Percentiles rank a stretch among this genome's conserved stretches.
Conservation (phyloP, 1,140 invertebrate species). For the Plutomurus gul region DNA sequence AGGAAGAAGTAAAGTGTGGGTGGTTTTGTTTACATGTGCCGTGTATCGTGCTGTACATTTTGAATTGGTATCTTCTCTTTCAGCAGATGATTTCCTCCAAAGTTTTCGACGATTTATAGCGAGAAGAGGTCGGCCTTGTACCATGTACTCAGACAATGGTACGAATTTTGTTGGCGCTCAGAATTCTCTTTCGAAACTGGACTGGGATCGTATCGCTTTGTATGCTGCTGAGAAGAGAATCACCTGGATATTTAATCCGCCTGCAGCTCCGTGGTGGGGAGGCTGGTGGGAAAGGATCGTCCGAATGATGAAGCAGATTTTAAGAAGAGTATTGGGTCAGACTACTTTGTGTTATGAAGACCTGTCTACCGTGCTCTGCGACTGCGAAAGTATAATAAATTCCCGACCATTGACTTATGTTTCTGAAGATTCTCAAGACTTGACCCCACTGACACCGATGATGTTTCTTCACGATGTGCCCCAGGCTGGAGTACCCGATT, state of each 20-base stretch:
- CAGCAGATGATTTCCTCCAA: constrained; percentile 57
- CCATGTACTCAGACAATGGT: constrained; percentile 58
- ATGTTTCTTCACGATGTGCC: constrained; percentile 47
- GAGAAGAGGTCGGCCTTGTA: constrained; percentile 55
- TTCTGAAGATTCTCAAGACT: constrained; percentile 52
- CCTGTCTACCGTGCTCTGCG: constrained; percentile 55
- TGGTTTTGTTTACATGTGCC: not conserved
- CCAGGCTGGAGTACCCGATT: not conserved
- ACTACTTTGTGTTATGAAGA: constrained; percentile 55
- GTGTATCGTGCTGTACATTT: constrained; percentile 1
- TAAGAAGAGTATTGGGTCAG: constrained; percentile 53
- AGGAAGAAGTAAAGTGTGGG: constrained; percentile 6
- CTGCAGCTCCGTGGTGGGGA: constrained; percentile 55
- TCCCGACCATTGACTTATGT: constrained; percentile 56
- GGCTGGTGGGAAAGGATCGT: constrained; percentile 56
- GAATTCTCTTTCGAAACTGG: not conserved
- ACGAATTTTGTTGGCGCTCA: constrained; percentile 57
- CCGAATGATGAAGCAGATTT: constrained; percentile 39
- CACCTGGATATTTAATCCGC: constrained; percentile 53
- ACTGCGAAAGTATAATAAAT: constrained; percentile 56
- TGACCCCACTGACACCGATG: constrained; percentile 50
- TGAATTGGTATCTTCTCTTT: constrained; percentile 56
- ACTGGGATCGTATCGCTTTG: not conserved
- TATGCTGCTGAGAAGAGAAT: constrained; percentile 37
- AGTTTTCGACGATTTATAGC: constrained; percentile 58